Evolutionary conservation across 2,113 vertebrate genomes (phyloP), one percentile per base, ranked within the genome.

Genomic region (Zonotrichia leucophrys): DNA sequence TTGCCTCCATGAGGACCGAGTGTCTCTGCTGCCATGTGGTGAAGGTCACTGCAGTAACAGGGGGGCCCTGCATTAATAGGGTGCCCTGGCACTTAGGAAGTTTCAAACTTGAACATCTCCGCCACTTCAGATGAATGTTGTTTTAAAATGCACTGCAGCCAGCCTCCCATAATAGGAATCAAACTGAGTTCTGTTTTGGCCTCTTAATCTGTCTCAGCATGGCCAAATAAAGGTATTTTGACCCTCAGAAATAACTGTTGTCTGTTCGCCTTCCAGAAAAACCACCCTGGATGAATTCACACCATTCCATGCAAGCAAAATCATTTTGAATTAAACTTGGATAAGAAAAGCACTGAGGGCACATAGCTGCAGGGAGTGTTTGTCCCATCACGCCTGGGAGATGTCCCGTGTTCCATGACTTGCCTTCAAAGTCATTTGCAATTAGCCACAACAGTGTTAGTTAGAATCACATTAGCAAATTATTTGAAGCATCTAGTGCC

Each of bases 151-250:
- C 52, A 63, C 76, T 10, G 9, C 85, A 93, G 95, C 79, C 72
- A 96, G 52, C 73, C 94, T 94, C 83, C 94, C 94, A 93, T 95
- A 96, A 96, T 94, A 96, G 96, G 96, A 93, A 93, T 94, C 69
- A 94, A 94, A 83, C 64, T 18, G 80, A 90, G 92, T 50, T 96
- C 69, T 95, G 93, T 90, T 97, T 96, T 94, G 88, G 88, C 90
- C 83, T 95, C 80, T 75, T 90, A 77, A 87, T 96, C 73, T 95
- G 73, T 80, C 60, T 89, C 66, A 87, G 44, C 88, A 94, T 93
- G 90, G 95, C 95, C 95, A 97, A 97, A 97, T 96, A 96, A 96
- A 96, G 95, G 94, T 96, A 95, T 96, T 75, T 90, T 87, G 68
- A 90, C 96, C 94, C 75, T 95, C 56, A 52, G 87, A 94, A 94